A percentile compares a stretch with the other conserved stretches of the same genome.
These are phyloP conservation scores for Podarcis cretensis DNA, from an alignment of 2,113 vertebrate genomes.

Conservation along the genomic window DNA sequence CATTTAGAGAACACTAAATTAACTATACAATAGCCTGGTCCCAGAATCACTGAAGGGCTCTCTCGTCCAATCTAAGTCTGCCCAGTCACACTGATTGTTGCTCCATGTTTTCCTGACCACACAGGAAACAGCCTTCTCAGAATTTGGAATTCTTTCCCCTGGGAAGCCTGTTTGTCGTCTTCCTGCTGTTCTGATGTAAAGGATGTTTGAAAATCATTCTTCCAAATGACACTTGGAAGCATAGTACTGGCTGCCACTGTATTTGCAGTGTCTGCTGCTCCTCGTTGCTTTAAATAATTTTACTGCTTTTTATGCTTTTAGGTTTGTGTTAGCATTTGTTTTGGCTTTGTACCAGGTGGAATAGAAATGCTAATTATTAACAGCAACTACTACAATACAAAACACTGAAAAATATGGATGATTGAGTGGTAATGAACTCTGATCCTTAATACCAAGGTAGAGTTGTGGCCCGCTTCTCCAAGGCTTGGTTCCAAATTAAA, in stretches of 20 bases:
- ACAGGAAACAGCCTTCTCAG: not conserved
- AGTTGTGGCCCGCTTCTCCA: not conserved
- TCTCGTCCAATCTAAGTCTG: not conserved
- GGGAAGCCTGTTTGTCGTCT: not conserved
- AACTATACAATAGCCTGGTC: not conserved
- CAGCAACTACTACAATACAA: no score
- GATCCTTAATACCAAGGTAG: not conserved
- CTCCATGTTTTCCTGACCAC: not conserved
- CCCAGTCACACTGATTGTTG: not conserved
- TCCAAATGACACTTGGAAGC: not conserved
- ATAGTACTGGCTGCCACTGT: not conserved
- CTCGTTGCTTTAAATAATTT: not conserved
- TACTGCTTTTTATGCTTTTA: not conserved
- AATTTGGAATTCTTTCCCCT: not conserved
- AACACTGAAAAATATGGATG: not conserved
- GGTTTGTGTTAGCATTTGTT: not conserved
- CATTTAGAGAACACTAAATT: not conserved
- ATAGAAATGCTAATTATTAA: not conserved
- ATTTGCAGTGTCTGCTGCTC: not conserved
- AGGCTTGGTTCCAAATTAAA: not conserved
- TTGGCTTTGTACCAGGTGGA: not conserved
- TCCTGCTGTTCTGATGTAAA: not conserved
- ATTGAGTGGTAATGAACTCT: not conserved
- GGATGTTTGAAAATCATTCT: not conserved
- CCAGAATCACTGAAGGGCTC: not conserved